Conservation (phyloP, 2,888 invertebrate species). For the Agrotis exclamationis region DNA sequence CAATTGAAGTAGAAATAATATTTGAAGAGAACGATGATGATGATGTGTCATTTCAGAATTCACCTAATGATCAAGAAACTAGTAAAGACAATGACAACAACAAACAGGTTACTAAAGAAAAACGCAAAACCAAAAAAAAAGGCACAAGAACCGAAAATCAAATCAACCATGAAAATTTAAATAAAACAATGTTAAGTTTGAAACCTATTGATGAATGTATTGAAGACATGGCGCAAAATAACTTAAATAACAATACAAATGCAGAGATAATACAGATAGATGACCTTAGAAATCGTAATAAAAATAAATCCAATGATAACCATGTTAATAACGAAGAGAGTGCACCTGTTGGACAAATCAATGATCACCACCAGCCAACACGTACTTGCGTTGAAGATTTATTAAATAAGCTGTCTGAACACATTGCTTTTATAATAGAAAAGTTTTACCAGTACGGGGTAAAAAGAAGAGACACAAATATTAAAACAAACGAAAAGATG, state of each 20-base stretch:
- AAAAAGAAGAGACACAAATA: neutral
- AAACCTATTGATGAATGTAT: neutral
- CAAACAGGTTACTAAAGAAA: neutral
- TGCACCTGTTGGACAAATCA: slow-evolving; percentile 1
- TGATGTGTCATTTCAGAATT: slow-evolving; percentile 38
- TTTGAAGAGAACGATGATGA: slow-evolving; percentile 69
- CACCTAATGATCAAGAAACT: slow-evolving; percentile 10
- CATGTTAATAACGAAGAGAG: neutral
- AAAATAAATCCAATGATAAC: slow-evolving; percentile 17
- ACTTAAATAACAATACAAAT: slow-evolving; percentile 1
- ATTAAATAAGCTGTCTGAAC: slow-evolving; percentile 60
- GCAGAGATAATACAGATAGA: neutral
- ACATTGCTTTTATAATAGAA: slow-evolving; percentile 65
- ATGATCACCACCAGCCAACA: neutral
- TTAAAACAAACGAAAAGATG: slow-evolving; percentile 12
- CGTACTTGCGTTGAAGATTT: slow-evolving; percentile 27
- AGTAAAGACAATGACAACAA: slow-evolving; percentile 2
- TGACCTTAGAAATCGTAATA: neutral
- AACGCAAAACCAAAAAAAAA: neutral
- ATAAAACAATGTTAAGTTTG: slow-evolving; percentile 10
- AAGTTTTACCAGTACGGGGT: slow-evolving; percentile 49
- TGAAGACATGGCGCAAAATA: neutral
- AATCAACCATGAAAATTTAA: neutral
- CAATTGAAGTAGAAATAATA: slow-evolving; percentile 66
- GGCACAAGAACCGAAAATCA: neutral